Conservation (phyloP, 2,888 invertebrate genomes). For the Oeneis ivallda region DNA sequence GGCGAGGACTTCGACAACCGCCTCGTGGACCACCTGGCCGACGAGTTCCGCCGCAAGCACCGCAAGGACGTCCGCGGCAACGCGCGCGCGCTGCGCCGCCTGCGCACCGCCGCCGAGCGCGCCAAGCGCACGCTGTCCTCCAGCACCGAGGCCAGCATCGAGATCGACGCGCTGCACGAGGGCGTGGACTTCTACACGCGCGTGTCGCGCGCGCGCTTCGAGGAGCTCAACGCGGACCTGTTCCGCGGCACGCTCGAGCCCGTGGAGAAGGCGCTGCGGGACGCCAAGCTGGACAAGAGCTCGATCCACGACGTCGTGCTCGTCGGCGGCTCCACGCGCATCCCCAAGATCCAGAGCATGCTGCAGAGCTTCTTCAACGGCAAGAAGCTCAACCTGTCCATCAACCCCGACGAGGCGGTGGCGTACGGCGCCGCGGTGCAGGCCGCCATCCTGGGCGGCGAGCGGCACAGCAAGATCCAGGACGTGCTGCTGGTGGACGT, state of each 20-base stretch:
- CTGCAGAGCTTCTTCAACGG: conserved; percentile 89
- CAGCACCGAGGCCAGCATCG: conserved; percentile 87
- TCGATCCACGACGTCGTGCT: conserved; percentile 90
- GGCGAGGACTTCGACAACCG: conserved; percentile 87
- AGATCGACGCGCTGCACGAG: conserved; percentile 88
- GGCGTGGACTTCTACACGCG: conserved; percentile 86
- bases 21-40: conserved; percentile 84
- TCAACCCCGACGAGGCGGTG: conserved; percentile 91
- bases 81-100: conserved; percentile 84
- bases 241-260: conserved; percentile 88
- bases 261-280: conserved; percentile 88
- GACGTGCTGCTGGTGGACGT: conserved; percentile 84
- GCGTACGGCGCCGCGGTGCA: conserved; percentile 90
- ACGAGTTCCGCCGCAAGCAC: conserved; percentile 87
- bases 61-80: conserved; percentile 85
- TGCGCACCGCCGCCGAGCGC: conserved; percentile 89
- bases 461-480: conserved; percentile 88
- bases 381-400: conserved; percentile 86
- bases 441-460: conserved; percentile 86
- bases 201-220: conserved; percentile 87
- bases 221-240: conserved; percentile 87
- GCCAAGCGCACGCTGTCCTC: conserved; percentile 90
- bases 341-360: conserved; percentile 89
- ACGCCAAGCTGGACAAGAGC: conserved; percentile 89
- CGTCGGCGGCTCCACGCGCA: conserved; percentile 91